phyloP scores from a whole-genome alignment of 1,140 invertebrate genomes.

The Bactericera cockerelli region DNA sequence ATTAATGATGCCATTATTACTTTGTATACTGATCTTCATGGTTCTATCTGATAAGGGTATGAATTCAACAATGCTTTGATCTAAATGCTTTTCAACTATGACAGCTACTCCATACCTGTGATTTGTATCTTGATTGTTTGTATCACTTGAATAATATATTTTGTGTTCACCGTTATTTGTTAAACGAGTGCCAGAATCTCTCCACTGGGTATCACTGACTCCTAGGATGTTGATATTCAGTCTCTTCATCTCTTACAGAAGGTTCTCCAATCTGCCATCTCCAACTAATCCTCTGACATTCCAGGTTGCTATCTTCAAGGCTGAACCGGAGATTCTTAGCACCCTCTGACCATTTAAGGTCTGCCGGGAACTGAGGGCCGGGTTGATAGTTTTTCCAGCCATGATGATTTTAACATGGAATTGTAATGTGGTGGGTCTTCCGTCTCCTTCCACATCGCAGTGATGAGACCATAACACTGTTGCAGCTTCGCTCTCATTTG shows the following conservation, averaged over 20 bases:
- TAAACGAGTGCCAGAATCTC: background rate
- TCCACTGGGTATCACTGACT: conserved; percentile 18
- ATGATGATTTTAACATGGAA: background rate
- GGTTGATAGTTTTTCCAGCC: background rate
- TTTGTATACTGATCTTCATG: conserved; percentile 15
- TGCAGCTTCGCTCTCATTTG: conserved; percentile 12
- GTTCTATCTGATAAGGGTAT: conserved; percentile 17
- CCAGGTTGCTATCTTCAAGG: conserved; percentile 13
- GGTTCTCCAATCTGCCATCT: background rate
- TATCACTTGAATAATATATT: conserved; percentile 6
- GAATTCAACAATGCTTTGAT: background rate
- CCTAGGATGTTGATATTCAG: conserved; percentile 17
- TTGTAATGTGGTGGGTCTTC: background rate
- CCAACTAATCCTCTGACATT: background rate
- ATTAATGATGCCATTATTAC: conserved; percentile 14
- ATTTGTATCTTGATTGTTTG: background rate
- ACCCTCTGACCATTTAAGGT: conserved; percentile 11
- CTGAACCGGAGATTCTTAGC: conserved; percentile 10
- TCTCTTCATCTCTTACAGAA: conserved; percentile 12
- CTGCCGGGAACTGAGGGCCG: conserved; percentile 6
- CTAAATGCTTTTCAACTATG: conserved; percentile 1
- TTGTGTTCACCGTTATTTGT: background rate
- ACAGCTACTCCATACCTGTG: conserved; percentile 4
- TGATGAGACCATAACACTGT: conserved; percentile 3
- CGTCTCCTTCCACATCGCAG: too few relatives aligned